Evolutionary conservation across 2,797 vertebrate genomes (phyloP), one percentile per base, ranked within the genome.

Genomic region (Oryzias dopingdopingensis): DNA sequence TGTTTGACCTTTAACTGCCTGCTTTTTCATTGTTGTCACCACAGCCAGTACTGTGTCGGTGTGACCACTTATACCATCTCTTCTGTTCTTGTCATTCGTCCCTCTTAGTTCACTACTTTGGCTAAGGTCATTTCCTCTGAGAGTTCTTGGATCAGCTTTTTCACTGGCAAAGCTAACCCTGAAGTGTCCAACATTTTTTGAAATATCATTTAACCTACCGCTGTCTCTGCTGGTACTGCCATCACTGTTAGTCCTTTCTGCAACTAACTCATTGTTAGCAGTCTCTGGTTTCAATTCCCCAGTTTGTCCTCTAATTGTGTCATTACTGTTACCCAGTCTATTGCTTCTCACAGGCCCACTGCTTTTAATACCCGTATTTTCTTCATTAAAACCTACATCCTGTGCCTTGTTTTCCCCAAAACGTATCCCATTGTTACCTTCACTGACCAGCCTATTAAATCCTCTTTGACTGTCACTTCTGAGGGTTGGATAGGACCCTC

Each of bases 1-100:
- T 0, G 80, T 90, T 43, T 91, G 91, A 16, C 94, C 95, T 42
- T 76, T 93, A 1, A 86, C 13, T 0, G 86, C 94, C 1, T 52
- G 81, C 67, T 92, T 92, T 29, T 84, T 91, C 59, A 92, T 79
- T 0, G 70, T 70, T 1, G 53, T 82, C 10, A 69, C 61, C 20
- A 54, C 59, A 65, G 77, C 67, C 40, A 59, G 44, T 14, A 22
- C 52, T 45, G 67, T 58, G 32, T 65, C 74, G 8, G 20, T 32
- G 50, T 52, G 41, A 40, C 47, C 55, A 45, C 51, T 62, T 42
- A 14, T 40, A 40, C 24, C 51, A 20, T 23, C 67, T 32, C 22
- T 70, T 48, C 62, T 61, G 22, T 32, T 68, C 49, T 57, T 70
- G 37, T 54, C 49, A 23, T 26, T 62, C 17, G 41, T 44, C 26